Base-by-base conservation (phyloP, 2,113 vertebrate species). In the Thomomys bottae region DNA sequence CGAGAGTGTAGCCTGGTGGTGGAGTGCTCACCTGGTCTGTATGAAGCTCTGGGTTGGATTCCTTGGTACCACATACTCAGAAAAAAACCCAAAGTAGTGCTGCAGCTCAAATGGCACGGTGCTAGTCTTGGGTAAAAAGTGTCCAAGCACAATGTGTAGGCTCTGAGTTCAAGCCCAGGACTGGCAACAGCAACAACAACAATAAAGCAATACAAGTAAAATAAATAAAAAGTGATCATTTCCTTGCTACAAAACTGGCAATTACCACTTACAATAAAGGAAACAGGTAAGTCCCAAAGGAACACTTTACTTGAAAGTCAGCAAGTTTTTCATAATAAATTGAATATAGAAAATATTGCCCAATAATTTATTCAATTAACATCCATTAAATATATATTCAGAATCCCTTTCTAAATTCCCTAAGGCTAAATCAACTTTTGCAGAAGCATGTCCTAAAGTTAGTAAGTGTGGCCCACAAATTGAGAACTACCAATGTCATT, bases 301-400 rank as follows among this genome's bases (percentile, higher is more conserved):
- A 73, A 90, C 94, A 71, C 18, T 75, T 40, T 93, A 57, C 72
- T 54, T 82, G n/a, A 68, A 88, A 92, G 80, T 89, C 75, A 89
- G 64, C 67, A 78, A 28, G 28, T 26, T 87, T 93, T 96, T 95
- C 90, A 89, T 45, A 93, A 72, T 92, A 64, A 93, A 95, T 77
- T 66, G 11, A 83, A 23, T 82, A 77, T 67, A 90, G 70, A 91
- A 88, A 95, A 94, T 91, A 81, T 88, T 77, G 30, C 36, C n/a
- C 78, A 92, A 85, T 40, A 93, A 82, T 84, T 32, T 84, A 79
- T 90, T 86, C 63, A 57, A 64, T 70, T 93, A 92, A 87, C 40
- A 68, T 49, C 21, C 92, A 79, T 75, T 88, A 91, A 72, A 63
- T 67, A 76, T 78, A 85, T 89, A 67, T 81, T 90, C 67, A 78